These are phyloP conservation scores for Neoniphon sammara DNA, from an alignment of 2,797 vertebrate species.

Conservation along the genomic window DNA sequence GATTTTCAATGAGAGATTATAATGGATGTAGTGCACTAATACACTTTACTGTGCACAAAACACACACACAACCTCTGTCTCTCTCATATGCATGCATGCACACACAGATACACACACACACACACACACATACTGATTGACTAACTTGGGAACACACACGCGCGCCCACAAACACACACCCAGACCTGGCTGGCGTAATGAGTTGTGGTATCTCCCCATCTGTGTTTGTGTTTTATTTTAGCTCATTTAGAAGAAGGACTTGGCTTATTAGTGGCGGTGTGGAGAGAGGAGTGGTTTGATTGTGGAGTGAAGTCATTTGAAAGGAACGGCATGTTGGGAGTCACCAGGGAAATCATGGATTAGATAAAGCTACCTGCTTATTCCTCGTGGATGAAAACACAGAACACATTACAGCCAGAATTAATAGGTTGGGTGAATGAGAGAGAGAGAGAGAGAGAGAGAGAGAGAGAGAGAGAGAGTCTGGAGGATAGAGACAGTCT, in stretches of 20 bases:
- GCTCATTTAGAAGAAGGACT: constrained; percentile 42
- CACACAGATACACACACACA: constrained; percentile 12
- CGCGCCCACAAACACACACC: constrained; percentile 1
- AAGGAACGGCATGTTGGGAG: constrained; percentile 1
- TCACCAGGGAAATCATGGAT: constrained; percentile 66
- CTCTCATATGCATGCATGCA: constrained; percentile 8
- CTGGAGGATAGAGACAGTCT: too few species aligned
- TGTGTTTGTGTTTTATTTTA: constrained; percentile 54
- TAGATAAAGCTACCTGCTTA: constrained; percentile 46
- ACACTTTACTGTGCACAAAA: constrained; percentile 1
- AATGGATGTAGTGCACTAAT: constrained; percentile 35
- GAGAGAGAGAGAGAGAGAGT: not conserved
- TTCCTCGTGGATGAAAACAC: constrained; percentile 36
- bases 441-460: constrained; percentile 10
- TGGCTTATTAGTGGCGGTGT: constrained; percentile 44
- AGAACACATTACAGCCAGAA: constrained; percentile 17
- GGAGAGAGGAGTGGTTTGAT: constrained; percentile 42
- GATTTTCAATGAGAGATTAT: constrained; percentile 25
- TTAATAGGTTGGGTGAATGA: constrained; percentile 34
- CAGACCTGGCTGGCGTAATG: constrained; percentile 48
- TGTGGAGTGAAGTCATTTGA: constrained; percentile 12
- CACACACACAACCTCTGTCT: constrained; percentile 3
- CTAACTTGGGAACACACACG: constrained; percentile 25
- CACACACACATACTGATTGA: constrained; percentile 7
- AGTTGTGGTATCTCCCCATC: constrained; percentile 51